Conservation (phyloP, 2,797 vertebrate species). For the Psittacula echo region DNA sequence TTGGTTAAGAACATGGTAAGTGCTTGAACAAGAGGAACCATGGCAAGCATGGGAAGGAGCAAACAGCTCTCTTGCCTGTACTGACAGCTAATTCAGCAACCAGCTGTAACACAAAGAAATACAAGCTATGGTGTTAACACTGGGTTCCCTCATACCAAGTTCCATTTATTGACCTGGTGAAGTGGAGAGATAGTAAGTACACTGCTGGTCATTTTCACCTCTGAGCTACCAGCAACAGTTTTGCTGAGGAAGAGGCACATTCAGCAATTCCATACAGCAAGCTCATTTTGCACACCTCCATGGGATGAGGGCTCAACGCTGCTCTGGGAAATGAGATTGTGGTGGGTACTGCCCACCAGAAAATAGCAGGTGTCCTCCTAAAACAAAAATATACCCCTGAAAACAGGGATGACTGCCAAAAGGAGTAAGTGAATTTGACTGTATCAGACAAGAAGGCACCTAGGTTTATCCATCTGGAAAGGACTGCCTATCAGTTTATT, state of each 20-base stretch:
- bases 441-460: not conserved
- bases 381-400: not conserved
- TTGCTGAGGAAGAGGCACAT: not conserved
- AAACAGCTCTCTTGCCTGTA: not conserved
- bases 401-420: not conserved
- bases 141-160: not conserved
- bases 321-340: not conserved
- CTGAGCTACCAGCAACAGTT: not conserved
- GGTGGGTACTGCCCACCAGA: not conserved
- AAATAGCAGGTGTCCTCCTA: not conserved
- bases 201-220: not conserved
- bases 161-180: not conserved
- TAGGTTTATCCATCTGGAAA: not conserved
- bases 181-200: not conserved
- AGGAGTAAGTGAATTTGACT: not conserved
- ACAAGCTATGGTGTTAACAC: not conserved
- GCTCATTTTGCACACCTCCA: not conserved
- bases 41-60: accelerated
- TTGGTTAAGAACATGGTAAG: not conserved
- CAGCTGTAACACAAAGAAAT: not conserved
- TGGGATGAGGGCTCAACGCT: not conserved
- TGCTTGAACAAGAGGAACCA: not conserved
- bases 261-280: not conserved
- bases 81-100: not conserved
- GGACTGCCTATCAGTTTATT: not conserved